phyloP scores from a whole-genome alignment of 2,797 vertebrate species.

The Hydrocynus forskahlii region DNA sequence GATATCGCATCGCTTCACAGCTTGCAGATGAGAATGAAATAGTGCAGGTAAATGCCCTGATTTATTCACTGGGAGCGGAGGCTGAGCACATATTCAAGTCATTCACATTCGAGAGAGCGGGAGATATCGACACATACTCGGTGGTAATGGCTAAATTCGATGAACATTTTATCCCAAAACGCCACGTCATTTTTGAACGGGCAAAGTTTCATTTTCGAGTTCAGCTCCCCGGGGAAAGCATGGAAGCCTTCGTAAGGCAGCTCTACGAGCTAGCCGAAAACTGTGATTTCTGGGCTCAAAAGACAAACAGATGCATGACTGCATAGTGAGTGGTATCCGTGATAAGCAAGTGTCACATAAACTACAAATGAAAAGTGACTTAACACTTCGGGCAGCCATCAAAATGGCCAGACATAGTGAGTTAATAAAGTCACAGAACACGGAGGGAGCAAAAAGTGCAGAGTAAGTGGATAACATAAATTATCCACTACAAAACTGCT shows the following conservation, averaged over 20 bases:
- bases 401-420: slow-evolving; percentile 19
- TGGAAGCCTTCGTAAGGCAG: slow-evolving; percentile 12
- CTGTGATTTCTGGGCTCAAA: slow-evolving; percentile 14
- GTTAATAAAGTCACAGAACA: slow-evolving; percentile 15
- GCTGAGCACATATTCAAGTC: slow-evolving; percentile 36
- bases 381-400: neutral
- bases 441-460: neutral
- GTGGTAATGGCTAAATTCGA: slow-evolving; percentile 20
- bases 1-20: too few species aligned
- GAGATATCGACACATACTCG: neutral
- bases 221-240: slow-evolving; percentile 8
- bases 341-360: slow-evolving; percentile 33
- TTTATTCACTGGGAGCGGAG: slow-evolving; percentile 7
- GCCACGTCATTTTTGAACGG: neutral
- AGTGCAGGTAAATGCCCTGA: too few species aligned
- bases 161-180: neutral
- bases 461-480: neutral
- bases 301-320: slow-evolving; percentile 22
- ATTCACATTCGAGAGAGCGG: neutral
- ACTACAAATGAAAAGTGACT: slow-evolving; percentile 23
- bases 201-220: slow-evolving; percentile 9
- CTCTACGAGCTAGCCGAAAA: slow-evolving; percentile 22
- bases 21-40: too few species aligned
- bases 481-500: neutral
- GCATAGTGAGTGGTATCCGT: slow-evolving; percentile 20